Base-by-base conservation (phyloP, 2,888 invertebrate genomes). In the Alsophila aescularia region DNA sequence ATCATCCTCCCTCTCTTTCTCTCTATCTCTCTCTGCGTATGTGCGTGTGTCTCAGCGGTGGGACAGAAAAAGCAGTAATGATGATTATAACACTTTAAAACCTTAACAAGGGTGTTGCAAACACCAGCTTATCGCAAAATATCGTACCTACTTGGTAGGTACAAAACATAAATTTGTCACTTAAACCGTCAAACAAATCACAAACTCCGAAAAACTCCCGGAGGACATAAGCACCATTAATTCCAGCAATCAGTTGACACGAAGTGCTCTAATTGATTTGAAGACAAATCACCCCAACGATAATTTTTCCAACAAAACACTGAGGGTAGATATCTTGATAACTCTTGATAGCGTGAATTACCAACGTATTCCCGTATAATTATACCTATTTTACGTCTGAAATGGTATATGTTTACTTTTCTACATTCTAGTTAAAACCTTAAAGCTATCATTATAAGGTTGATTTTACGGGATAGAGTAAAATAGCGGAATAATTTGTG, bases 351-450 rank as follows among this genome's bases (percentile, higher is more conserved):
- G 40, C 58, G 48, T 60, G 35, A 60, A 62, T 55, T 37, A 52
- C 54, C 56, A 21, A 50, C 55, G 57, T 52, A 55, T 52, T 59
- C 60, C 62, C 60, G 10, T 48, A 43, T 64, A 62, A 62, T 62
- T 64, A 64, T 50, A 16, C 13, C 15, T 7, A 6, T 21, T 10
- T 15, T 21, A 36, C 14, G 27, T 35, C 36, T 18, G 14, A 45
- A 53, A 52, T 18, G 18, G 21, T 5, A 2, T 34, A 48, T 31
- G 44, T 27, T 8, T 14, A 13, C 5, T 15, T 32, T 36, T 6
- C 8, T 24, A 12, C 12, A 3, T 12, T 16, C 29, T 4, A 49
- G 29, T 21, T 18, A 8, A 0, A 42, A 37, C 45, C 9, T 42
- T 53, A 50, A 9, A 7, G 4, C 21, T 0, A 13, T 0, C 0